These are phyloP conservation scores for Daphoenositta chrysoptera DNA, from an alignment of 2,113 vertebrate genomes.

Conservation along the genomic window DNA sequence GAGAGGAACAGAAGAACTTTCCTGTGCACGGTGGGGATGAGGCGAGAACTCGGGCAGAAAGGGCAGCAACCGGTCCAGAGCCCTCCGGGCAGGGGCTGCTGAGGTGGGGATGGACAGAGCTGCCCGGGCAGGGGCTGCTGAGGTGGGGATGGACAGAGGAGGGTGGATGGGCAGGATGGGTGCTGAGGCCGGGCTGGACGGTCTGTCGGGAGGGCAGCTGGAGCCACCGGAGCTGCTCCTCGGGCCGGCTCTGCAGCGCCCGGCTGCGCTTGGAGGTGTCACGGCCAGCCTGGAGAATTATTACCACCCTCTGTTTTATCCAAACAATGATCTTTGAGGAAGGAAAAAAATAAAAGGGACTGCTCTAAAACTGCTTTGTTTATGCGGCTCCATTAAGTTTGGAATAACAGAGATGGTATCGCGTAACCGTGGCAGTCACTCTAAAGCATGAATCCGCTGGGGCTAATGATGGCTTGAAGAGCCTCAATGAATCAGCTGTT, in stretches of 20 bases:
- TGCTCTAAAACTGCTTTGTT: neutral
- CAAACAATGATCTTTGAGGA: neutral
- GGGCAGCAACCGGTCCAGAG: fast-evolving
- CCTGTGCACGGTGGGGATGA: fast-evolving
- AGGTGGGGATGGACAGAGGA: neutral
- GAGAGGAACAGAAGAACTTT: neutral
- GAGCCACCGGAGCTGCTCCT: neutral
- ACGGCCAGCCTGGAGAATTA: neutral
- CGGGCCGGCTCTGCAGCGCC: fast-evolving
- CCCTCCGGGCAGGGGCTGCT: no score
- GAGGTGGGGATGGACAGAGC: neutral
- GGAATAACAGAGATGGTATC: conserved; percentile 37
- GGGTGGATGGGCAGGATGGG: fast-evolving
- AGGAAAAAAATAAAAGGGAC: neutral
- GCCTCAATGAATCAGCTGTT: neutral
- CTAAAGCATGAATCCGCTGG: neutral
- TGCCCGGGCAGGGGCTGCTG: no score
- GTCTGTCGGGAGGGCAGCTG: neutral
- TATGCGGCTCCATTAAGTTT: conserved; percentile 21
- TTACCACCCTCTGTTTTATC: neutral
- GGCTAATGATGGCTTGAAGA: neutral
- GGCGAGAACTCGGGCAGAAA: fast-evolving
- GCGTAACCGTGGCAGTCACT: neutral
- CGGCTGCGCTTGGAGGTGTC: neutral
- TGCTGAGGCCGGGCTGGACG: neutral